These are phyloP conservation scores for Perdix hodgsoniae DNA, from an alignment of 2,797 vertebrate genomes.

Conservation along the genomic window DNA sequence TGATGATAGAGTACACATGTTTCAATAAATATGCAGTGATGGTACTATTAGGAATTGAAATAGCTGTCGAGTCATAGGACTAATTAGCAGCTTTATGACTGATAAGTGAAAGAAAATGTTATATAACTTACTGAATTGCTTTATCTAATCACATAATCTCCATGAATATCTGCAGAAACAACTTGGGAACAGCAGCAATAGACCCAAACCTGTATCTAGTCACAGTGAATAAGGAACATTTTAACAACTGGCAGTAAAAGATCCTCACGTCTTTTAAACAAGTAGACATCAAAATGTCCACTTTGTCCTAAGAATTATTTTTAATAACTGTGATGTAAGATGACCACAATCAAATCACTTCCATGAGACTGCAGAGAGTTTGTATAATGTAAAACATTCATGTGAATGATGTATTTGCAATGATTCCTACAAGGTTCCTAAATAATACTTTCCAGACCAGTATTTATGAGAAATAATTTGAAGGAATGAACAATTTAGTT, in stretches of 20 bases:
- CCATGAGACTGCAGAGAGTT: not conserved
- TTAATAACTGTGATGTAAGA: not conserved
- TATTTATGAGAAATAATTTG: not conserved
- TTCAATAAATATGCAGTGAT: not conserved
- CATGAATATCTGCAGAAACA: not conserved
- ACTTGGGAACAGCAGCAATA: not conserved
- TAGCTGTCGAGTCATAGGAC: constrained; percentile 17
- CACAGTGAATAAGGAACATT: not conserved
- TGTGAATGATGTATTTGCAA: not conserved
- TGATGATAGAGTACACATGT: not conserved
- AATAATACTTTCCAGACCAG: not conserved
- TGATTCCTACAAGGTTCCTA: not conserved
- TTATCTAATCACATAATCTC: constrained; percentile 13
- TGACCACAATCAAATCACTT: not conserved
- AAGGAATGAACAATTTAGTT: not conserved
- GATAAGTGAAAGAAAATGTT: constrained; percentile 44
- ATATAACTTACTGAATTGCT: constrained; percentile 37
- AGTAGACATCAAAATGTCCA: not conserved
- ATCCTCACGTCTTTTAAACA: not conserved
- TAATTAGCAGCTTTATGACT: constrained; percentile 59
- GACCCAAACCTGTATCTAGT: not conserved
- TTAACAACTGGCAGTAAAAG: not conserved
- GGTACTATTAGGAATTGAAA: not conserved
- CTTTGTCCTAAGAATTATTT: not conserved
- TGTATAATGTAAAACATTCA: not conserved